Percentiles rank a stretch among this genome's conserved stretches.
These are phyloP conservation scores for Drepanosiphum platanoidis DNA, from an alignment of 2,888 invertebrate species.

Conservation along the genomic window DNA sequence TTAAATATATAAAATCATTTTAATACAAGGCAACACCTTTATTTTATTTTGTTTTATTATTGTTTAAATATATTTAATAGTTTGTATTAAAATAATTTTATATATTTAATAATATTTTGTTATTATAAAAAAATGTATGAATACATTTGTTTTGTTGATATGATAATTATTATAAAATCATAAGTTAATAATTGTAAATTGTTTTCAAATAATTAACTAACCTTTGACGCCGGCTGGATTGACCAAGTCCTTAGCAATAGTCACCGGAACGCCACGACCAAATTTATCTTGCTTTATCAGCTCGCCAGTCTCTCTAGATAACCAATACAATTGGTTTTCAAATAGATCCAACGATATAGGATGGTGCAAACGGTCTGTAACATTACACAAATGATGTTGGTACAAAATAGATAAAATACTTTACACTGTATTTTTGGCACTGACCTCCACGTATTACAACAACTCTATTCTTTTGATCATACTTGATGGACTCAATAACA, in stretches of 20 bases:
- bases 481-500: slow-evolving; percentile 85
- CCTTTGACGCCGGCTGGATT: slow-evolving; percentile 88
- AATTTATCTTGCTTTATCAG: slow-evolving; percentile 94
- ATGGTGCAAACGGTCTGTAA: slow-evolving; percentile 74
- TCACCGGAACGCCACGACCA: slow-evolving; percentile 89
- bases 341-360: slow-evolving; percentile 92
- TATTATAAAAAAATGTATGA: no score
- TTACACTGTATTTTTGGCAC: slow-evolving; percentile 41
- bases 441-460: slow-evolving; percentile 75
- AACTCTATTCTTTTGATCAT: slow-evolving; percentile 82
- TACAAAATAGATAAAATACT: slow-evolving; percentile 42
- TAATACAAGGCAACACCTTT: no score
- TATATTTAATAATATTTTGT: no score
- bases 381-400: background rate
- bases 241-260: slow-evolving; percentile 83
- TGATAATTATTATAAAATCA: no score
- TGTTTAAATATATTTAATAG: no score
- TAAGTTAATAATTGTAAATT: no score
- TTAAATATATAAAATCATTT: slow-evolving; percentile 20
- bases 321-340: slow-evolving; percentile 92
- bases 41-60: no score
- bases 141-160: no score
- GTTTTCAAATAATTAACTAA: no score
- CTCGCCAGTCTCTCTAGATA: slow-evolving; percentile 88
- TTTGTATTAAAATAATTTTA: no score